These are phyloP conservation scores for Distichodus sexfasciatus DNA, from an alignment of 2,797 vertebrate species.

Conservation along the genomic window DNA sequence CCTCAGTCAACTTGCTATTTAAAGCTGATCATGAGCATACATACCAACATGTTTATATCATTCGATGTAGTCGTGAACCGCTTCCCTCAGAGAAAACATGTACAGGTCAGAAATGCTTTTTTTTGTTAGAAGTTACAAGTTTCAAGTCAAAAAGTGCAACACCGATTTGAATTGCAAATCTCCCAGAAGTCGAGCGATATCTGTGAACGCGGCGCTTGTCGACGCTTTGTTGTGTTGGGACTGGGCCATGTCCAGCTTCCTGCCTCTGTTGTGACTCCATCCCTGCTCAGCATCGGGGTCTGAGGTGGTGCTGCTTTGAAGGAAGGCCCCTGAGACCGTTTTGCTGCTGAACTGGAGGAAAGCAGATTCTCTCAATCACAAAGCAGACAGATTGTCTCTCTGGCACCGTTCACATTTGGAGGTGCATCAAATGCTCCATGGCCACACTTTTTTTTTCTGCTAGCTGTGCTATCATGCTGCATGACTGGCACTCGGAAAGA, in stretches of 20 bases:
- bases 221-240: not conserved
- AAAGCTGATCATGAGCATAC: too few species aligned
- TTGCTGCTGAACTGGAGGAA: not conserved
- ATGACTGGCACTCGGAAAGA: not conserved
- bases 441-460: not conserved
- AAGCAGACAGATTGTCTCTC: conserved; percentile 13
- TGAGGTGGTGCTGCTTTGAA: conserved; percentile 11
- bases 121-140: not conserved
- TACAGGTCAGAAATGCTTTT: too few species aligned
- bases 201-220: not conserved
- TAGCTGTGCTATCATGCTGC: not conserved
- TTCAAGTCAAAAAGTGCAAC: not conserved
- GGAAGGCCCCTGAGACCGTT: conserved; percentile 10
- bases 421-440: not conserved
- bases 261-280: conserved; percentile 13
- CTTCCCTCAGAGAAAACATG: too few species aligned
- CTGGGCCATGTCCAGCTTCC: conserved; percentile 7
- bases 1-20: too few species aligned
- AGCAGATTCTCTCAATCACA: conserved; percentile 20
- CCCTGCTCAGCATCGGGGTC: not conserved
- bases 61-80: too few species aligned
- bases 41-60: too few species aligned
- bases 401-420: not conserved
- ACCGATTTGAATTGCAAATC: not conserved
- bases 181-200: not conserved